phyloP scores from a whole-genome alignment of 2,888 invertebrate species.

The Hemithea aestivaria region DNA sequence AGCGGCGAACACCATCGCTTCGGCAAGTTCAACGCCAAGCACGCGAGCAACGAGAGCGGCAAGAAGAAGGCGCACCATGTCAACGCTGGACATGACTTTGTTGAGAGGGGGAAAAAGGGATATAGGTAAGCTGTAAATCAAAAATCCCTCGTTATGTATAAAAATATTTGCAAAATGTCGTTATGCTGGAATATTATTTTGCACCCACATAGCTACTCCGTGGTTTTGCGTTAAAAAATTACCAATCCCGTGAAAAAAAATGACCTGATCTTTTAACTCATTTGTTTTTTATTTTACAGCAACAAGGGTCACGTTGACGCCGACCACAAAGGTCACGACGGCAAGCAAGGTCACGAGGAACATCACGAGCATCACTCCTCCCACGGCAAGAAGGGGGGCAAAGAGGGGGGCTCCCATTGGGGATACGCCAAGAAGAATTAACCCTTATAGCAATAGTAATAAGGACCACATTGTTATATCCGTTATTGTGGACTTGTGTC shows the following conservation, averaged over 20 bases:
- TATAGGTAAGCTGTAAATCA: conserved; percentile 48
- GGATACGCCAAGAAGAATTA: conserved; percentile 63
- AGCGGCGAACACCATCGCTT: conserved; percentile 84
- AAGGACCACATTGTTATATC: too few species aligned
- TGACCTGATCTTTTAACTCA: not conserved
- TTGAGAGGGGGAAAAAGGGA: conserved; percentile 82
- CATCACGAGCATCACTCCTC: conserved; percentile 79
- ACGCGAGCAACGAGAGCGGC: conserved; percentile 80
- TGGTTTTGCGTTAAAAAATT: too few species aligned
- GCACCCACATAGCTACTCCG: too few species aligned
- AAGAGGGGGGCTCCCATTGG: conserved; percentile 75
- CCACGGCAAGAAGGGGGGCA: conserved; percentile 80
- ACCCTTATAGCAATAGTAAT: conserved; percentile 10
- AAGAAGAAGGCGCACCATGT: conserved; percentile 83
- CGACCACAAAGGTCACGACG: conserved; percentile 82
- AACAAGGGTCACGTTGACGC: conserved; percentile 83
- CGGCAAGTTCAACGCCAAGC: conserved; percentile 83
- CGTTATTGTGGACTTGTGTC: not conserved
- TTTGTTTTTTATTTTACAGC: conserved; percentile 34
- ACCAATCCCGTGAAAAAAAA: too few species aligned
- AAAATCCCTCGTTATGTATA: too few species aligned
- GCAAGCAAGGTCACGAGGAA: conserved; percentile 81
- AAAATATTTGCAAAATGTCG: too few species aligned
- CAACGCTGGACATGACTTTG: conserved; percentile 80
- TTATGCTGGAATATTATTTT: too few species aligned